Conservation (phyloP, 2,113 vertebrate species). For the Hippocampus abdominalis region DNA sequence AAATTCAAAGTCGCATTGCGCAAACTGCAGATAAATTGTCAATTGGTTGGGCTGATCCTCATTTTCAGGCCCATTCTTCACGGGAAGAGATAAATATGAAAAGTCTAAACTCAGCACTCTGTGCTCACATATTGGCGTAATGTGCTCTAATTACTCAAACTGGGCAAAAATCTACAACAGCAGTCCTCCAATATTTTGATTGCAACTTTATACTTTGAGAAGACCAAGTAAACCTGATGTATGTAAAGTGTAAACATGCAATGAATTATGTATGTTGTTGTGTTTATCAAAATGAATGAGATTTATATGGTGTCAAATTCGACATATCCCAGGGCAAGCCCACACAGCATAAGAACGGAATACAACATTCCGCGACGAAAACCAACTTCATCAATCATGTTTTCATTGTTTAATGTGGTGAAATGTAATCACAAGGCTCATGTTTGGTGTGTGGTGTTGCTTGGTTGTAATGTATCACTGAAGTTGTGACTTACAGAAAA, state of each 20-base stretch:
- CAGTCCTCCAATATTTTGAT: neutral
- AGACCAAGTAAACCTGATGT: neutral
- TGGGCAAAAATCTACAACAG: neutral
- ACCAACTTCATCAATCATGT: slow-evolving; percentile 1
- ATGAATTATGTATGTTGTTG: neutral
- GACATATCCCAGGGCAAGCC: neutral
- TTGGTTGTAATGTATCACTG: slow-evolving; percentile 28
- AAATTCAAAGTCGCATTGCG: neutral
- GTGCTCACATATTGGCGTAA: neutral
- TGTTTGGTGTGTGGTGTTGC: slow-evolving; percentile 6
- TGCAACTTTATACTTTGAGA: neutral
- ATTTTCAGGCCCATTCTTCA: neutral
- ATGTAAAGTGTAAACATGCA: neutral
- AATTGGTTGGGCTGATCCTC: neutral
- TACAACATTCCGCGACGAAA: neutral
- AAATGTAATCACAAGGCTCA: neutral
- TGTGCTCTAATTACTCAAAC: slow-evolving; percentile 3
- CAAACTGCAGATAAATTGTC: neutral
- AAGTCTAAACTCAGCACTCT: neutral
- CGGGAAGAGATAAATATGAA: neutral
- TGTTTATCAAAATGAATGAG: neutral
- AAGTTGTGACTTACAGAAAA: slow-evolving; percentile 35
- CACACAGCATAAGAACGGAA: neutral
- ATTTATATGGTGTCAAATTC: neutral
- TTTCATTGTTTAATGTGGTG: neutral